A percentile compares a stretch with the other conserved stretches of the same genome.
phyloP scores from a whole-genome alignment of 35 echinoderm and acorn worm species.

The Diadema setosum region DNA sequence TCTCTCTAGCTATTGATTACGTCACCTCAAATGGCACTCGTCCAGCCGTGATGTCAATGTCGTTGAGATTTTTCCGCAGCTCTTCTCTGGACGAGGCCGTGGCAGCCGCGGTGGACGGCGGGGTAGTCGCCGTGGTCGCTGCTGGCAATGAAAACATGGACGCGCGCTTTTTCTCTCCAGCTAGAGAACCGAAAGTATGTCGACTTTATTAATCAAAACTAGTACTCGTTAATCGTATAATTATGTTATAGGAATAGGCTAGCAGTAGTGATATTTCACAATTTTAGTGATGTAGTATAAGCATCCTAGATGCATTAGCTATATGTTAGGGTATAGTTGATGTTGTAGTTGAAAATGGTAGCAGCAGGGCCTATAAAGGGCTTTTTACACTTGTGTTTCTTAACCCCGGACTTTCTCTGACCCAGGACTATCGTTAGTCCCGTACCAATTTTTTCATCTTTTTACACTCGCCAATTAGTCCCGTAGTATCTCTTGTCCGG shows the following conservation, averaged over 20 bases:
- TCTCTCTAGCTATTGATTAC: neutral
- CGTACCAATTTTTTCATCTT: too few species aligned
- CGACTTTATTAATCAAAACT: neutral
- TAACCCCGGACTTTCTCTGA: too few species aligned
- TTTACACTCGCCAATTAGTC: too few species aligned
- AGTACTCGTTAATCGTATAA: neutral
- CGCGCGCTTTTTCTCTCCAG: conserved; percentile 36
- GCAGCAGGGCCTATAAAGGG: neutral
- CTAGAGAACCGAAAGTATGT: conserved; percentile 17
- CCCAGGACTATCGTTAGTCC: too few species aligned
- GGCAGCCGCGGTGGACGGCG: neutral
- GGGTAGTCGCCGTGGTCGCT: conserved; percentile 18
- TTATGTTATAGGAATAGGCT: neutral
- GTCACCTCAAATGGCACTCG: neutral
- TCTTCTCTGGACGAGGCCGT: neutral
- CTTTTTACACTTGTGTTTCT: neutral
- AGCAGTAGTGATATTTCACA: too few species aligned
- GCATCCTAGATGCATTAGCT: neutral
- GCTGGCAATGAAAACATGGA: conserved; percentile 40
- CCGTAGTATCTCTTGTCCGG: too few species aligned
- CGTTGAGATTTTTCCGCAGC: neutral
- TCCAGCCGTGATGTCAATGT: conserved; percentile 22
- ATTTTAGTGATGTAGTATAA: neutral
- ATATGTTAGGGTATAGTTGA: neutral
- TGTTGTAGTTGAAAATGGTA: neutral